A percentile compares a stretch with the other conserved stretches of the same genome.
Conservation (phyloP, 2,888 invertebrate genomes). For the Stenurella melanura region DNA sequence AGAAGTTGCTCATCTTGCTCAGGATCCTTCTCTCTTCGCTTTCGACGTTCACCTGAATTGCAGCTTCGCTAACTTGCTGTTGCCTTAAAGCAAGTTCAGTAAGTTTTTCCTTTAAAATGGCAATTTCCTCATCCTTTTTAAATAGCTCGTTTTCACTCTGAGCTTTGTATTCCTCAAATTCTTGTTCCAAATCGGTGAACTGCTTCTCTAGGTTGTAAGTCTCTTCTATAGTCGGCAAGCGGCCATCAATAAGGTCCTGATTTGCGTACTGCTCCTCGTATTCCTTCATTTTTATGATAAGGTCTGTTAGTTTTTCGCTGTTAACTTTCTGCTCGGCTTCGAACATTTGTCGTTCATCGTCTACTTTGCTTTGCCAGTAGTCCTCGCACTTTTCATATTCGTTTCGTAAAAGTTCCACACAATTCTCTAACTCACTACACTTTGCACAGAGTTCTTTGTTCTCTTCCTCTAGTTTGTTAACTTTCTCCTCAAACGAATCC, state of each 20-base stretch:
- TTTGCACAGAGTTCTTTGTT: conserved; percentile 73
- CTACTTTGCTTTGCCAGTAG: conserved; percentile 88
- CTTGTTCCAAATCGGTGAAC: conserved; percentile 82
- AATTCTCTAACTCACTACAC: conserved; percentile 82
- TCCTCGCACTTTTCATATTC: conserved; percentile 92
- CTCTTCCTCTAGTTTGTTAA: conserved; percentile 64
- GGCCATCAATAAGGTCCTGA: conserved; percentile 72
- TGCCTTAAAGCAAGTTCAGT: conserved; percentile 70
- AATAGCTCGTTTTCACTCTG: conserved; percentile 75
- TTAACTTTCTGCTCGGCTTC: conserved; percentile 85
- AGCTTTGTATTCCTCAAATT: conserved; percentile 78
- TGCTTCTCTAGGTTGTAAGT: conserved; percentile 82
- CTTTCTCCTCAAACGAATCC: conserved; percentile 58
- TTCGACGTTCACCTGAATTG: conserved; percentile 59
- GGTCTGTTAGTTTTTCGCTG: conserved; percentile 84
- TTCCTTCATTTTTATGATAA: conserved; percentile 85
- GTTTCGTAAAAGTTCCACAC: conserved; percentile 82
- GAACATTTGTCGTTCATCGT: conserved; percentile 84
- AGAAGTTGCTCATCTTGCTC: conserved; percentile 66
- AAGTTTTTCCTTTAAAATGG: conserved; percentile 74
- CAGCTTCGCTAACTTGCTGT: conserved; percentile 53
- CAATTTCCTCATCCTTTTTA: conserved; percentile 77
- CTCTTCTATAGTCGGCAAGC: conserved; percentile 87
- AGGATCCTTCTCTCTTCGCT: conserved; percentile 59
- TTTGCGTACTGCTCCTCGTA: conserved; percentile 85